Evolutionary conservation across 2,888 invertebrate genomes (phyloP).

Genomic region (Amphipoea oculea): DNA sequence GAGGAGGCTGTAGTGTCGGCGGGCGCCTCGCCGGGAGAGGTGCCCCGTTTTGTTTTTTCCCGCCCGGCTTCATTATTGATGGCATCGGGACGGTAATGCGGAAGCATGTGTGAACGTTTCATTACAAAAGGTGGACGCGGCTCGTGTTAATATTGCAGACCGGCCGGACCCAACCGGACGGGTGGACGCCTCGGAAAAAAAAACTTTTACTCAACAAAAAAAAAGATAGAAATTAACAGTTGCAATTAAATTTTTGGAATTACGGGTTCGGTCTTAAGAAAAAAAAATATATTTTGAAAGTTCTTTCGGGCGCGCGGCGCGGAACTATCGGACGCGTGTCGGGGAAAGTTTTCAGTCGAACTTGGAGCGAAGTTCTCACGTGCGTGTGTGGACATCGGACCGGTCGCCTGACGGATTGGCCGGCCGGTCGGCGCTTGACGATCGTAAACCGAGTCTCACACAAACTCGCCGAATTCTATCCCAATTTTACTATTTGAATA

Average conservation of each 20-base stretch:
- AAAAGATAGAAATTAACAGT: conserved; percentile 74
- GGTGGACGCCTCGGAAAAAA: conserved; percentile 86
- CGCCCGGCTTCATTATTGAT: conserved; percentile 91
- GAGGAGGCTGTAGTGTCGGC: conserved; percentile 91
- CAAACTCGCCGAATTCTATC: conserved; percentile 65
- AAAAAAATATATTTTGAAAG: conserved; percentile 55
- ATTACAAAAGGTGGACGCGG: conserved; percentile 90
- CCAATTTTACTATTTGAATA: conserved; percentile 60
- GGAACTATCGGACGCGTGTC: conserved; percentile 81
- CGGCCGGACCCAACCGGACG: conserved; percentile 89
- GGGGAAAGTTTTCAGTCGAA: conserved; percentile 80
- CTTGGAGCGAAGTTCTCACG: conserved; percentile 83
- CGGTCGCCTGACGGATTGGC: conserved; percentile 75
- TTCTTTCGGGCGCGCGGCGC: conserved; percentile 72
- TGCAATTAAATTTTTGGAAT: conserved; percentile 74
- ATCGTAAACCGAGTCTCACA: conserved; percentile 55
- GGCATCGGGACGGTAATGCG: conserved; percentile 91
- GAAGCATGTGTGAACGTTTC: conserved; percentile 91
- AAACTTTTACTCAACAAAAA: conserved; percentile 76
- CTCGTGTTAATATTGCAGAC: conserved; percentile 90
- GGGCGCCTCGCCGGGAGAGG: conserved; percentile 89
- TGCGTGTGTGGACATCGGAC: conserved; percentile 83
- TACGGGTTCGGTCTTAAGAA: conserved; percentile 66
- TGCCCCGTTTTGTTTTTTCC: conserved; percentile 90
- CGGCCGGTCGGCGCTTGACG: conserved; percentile 72